These are phyloP conservation scores for Tenebrio molitor DNA, from an alignment of 1,140 invertebrate genomes.

Conservation along the genomic window DNA sequence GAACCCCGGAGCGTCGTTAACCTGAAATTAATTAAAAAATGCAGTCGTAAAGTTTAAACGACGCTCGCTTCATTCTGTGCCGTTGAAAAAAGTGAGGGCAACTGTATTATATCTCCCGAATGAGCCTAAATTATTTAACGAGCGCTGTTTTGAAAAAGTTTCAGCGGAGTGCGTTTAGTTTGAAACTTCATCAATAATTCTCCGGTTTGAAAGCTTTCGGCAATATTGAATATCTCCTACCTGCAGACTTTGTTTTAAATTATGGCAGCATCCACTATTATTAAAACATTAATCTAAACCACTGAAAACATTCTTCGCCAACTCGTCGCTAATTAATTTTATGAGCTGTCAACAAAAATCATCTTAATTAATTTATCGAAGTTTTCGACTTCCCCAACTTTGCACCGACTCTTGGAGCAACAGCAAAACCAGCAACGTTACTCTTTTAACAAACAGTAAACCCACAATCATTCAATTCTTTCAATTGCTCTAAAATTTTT, in stretches of 20 bases:
- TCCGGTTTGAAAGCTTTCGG: slow-evolving; percentile 40
- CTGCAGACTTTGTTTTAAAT: slow-evolving; percentile 33
- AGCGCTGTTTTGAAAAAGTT: slow-evolving; percentile 37
- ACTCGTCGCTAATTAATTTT: slow-evolving; percentile 25
- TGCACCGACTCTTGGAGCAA: too few species aligned
- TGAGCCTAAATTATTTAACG: slow-evolving; percentile 34
- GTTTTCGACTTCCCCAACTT: background rate
- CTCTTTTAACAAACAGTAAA: too few species aligned
- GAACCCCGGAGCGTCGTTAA: slow-evolving; percentile 1
- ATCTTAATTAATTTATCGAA: slow-evolving; percentile 1
- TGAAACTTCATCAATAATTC: slow-evolving; percentile 47
- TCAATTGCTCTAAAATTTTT: too few species aligned
- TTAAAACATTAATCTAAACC: slow-evolving; percentile 31
- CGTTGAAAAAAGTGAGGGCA: slow-evolving; percentile 9
- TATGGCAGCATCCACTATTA: slow-evolving; percentile 30
- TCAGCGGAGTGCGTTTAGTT: slow-evolving; percentile 31
- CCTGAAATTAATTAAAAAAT: slow-evolving; percentile 33
- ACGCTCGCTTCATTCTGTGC: slow-evolving; percentile 4
- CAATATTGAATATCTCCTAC: slow-evolving; percentile 38
- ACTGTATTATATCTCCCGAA: slow-evolving; percentile 37
- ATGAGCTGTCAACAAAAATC: background rate
- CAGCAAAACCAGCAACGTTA: too few species aligned
- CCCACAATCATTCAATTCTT: too few species aligned
- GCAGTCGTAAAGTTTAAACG: slow-evolving; percentile 32
- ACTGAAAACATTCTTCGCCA: slow-evolving; percentile 20